Conservation (phyloP, 2,888 invertebrate species). For the Tholera decimalis region DNA sequence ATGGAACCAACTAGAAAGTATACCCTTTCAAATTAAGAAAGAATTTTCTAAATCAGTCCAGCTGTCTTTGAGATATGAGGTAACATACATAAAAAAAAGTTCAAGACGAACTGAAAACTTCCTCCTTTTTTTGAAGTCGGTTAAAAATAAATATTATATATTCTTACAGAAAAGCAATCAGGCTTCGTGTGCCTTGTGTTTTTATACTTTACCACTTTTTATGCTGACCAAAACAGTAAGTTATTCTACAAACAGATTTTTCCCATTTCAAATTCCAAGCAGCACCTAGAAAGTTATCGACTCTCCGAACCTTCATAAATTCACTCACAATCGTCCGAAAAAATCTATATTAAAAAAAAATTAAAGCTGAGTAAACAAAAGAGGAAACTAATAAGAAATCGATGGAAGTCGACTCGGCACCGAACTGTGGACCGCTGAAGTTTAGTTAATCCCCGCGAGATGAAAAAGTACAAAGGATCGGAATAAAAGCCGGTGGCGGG, state of each 20-base stretch:
- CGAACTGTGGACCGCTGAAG: slow-evolving; percentile 75
- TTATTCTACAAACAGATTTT: slow-evolving; percentile 1
- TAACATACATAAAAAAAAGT: no score
- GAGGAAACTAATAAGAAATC: slow-evolving; percentile 77
- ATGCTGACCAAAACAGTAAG: neutral
- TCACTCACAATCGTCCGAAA: slow-evolving; percentile 24
- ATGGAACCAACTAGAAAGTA: no score
- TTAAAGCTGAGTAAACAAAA: slow-evolving; percentile 70
- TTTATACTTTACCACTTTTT: neutral
- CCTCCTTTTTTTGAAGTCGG: no score
- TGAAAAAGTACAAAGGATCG: slow-evolving; percentile 86
- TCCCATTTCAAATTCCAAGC: slow-evolving; percentile 21
- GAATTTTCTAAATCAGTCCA: no score
- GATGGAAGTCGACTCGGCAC: slow-evolving; percentile 71
- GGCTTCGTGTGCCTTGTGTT: neutral
- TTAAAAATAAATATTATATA: no score
- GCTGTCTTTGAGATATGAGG: no score
- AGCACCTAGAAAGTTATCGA: slow-evolving; percentile 28
- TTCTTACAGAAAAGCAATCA: no score
- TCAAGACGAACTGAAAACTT: no score
- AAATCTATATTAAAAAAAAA: slow-evolving; percentile 50
- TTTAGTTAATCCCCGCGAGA: slow-evolving; percentile 87
- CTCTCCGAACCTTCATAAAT: slow-evolving; percentile 35
- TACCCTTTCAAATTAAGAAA: no score
- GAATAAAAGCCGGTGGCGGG: slow-evolving; percentile 79